Evolutionary conservation across 2,888 invertebrate genomes (phyloP).

Genomic region (Trisateles emortualis): DNA sequence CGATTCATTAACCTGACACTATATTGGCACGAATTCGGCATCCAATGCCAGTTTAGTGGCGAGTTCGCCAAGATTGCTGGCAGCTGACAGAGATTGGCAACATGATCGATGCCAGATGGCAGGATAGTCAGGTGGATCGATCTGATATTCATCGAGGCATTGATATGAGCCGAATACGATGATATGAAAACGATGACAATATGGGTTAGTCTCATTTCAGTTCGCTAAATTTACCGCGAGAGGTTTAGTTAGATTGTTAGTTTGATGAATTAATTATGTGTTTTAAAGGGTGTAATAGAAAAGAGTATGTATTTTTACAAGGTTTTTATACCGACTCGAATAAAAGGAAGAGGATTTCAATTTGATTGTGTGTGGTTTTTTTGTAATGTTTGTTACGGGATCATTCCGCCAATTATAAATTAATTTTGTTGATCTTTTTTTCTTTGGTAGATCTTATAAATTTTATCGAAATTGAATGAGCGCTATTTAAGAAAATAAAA

Average conservation of each 20-base stretch:
- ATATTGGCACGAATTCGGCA: slow-evolving; percentile 53
- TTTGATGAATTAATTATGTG: background rate
- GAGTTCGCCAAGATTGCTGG: slow-evolving; percentile 49
- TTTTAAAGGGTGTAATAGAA: too few relatives aligned
- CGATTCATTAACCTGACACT: slow-evolving; percentile 49
- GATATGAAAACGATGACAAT: slow-evolving; percentile 20
- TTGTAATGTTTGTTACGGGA: too few relatives aligned
- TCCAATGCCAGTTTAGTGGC: slow-evolving; percentile 42
- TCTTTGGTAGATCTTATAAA: too few relatives aligned
- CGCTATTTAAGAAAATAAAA: too few relatives aligned
- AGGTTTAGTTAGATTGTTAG: background rate
- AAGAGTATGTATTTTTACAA: too few relatives aligned
- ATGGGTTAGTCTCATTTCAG: background rate
- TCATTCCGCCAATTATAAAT: too few relatives aligned
- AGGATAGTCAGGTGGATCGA: slow-evolving; percentile 43
- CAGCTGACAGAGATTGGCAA: slow-evolving; percentile 64
- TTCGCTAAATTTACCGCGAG: background rate
- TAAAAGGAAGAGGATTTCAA: too few relatives aligned
- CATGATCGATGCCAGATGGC: slow-evolving; percentile 66
- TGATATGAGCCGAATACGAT: slow-evolving; percentile 18
- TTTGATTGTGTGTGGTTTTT: too few relatives aligned
- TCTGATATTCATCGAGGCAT: slow-evolving; percentile 35
- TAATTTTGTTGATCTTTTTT: too few relatives aligned
- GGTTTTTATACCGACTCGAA: too few relatives aligned
- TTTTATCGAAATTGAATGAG: too few relatives aligned